phyloP scores from a whole-genome alignment of 1,140 invertebrate species.

The Dreissena polymorpha region DNA sequence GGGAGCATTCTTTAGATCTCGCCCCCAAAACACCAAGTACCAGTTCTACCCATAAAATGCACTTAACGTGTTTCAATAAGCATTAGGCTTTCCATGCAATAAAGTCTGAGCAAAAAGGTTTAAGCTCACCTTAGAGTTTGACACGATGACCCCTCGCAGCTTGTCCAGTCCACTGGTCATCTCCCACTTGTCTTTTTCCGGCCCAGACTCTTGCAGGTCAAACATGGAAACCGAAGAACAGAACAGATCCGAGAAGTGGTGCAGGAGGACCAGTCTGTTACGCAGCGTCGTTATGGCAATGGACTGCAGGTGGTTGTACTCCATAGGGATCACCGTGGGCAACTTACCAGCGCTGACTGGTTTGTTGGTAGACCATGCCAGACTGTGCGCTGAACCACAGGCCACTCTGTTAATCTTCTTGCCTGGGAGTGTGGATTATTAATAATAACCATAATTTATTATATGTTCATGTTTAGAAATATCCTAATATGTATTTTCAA shows the following conservation, averaged over 20 bases:
- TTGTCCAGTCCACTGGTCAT: conserved; percentile 84
- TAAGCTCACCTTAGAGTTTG: conserved; percentile 83
- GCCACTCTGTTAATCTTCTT: conserved; percentile 97
- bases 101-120: not conserved
- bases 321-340: conserved; percentile 87
- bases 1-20: too few species aligned
- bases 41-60: too few species aligned
- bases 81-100: too few species aligned
- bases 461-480: too few species aligned
- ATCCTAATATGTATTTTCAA: too few species aligned
- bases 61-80: too few species aligned
- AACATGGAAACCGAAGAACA: conserved; percentile 95
- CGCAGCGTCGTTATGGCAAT: conserved; percentile 88
- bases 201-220: conserved; percentile 82
- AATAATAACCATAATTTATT: too few species aligned
- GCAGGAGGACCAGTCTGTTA: conserved; percentile 86
- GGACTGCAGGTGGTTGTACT: conserved; percentile 93
- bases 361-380: conserved; percentile 93
- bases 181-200: conserved; percentile 65
- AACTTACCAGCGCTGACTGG: conserved; percentile 84
- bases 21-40: too few species aligned
- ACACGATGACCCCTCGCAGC: conserved; percentile 91
- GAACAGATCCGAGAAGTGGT: conserved; percentile 96
- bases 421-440: conserved; percentile 80
- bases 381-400: conserved; percentile 96